phyloP scores from a whole-genome alignment of 1,140 invertebrate species.

The Bombus affinis region DNA sequence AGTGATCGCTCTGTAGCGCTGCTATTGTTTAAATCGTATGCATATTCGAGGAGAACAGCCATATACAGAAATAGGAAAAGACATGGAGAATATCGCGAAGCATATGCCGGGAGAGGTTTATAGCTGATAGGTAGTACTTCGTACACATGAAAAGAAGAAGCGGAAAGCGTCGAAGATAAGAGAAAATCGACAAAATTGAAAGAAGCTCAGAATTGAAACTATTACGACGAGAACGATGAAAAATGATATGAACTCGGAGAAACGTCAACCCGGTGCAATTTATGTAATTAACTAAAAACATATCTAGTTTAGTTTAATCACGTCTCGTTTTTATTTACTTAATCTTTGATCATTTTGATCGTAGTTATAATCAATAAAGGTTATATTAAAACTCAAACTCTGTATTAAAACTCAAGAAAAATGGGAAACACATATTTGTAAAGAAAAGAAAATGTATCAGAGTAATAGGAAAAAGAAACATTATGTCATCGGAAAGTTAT shows the following conservation, averaged over 20 bases:
- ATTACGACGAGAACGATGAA: background rate
- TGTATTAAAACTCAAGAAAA: background rate
- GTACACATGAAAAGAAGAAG: background rate
- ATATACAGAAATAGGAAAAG: background rate
- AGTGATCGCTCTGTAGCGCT: background rate
- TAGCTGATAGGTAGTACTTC: background rate
- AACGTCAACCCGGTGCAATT: background rate
- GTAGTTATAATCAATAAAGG: too few species aligned
- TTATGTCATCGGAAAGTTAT: too few species aligned
- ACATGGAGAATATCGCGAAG: background rate
- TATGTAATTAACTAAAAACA: too few species aligned
- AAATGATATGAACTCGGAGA: background rate
- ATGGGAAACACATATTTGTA: too few species aligned
- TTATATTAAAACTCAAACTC: background rate
- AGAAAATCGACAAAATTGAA: background rate
- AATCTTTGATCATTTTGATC: background rate
- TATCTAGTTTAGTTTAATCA: background rate
- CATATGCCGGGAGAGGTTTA: background rate
- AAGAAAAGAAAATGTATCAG: too few species aligned
- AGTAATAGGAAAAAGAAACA: too few species aligned
- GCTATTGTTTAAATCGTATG: conserved; percentile 20
- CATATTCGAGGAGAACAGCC: background rate
- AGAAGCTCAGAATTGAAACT: background rate
- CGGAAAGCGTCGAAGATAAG: background rate
- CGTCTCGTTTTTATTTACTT: background rate